phyloP scores from a whole-genome alignment of 2,113 vertebrate species.

The Megaptera novaeangliae region DNA sequence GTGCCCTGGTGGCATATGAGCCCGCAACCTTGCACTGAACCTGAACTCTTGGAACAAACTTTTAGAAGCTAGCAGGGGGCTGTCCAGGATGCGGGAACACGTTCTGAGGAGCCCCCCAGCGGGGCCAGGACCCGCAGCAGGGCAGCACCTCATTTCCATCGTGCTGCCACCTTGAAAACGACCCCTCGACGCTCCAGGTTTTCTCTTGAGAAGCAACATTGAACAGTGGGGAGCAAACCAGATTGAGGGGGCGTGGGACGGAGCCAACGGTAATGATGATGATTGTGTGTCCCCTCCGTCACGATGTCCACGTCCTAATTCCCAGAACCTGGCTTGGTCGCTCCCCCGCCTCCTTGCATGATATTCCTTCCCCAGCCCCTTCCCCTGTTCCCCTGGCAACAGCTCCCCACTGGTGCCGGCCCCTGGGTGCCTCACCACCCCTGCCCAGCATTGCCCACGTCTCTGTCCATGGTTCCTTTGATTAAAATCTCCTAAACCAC shows the following conservation, averaged over 20 bases:
- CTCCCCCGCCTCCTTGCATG: neutral
- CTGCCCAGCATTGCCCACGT: neutral
- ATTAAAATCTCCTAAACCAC: neutral
- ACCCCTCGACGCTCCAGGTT: neutral
- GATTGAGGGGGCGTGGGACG: neutral
- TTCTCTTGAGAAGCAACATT: neutral
- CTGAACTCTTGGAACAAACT: neutral
- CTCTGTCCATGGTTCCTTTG: neutral
- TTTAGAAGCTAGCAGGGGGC: neutral
- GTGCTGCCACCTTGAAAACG: too few species aligned
- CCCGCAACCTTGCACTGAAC: neutral
- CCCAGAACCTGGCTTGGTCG: neutral
- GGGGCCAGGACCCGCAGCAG: neutral
- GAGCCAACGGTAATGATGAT: fast-evolving
- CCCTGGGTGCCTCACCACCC: neutral
- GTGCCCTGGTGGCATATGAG: neutral
- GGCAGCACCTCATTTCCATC: neutral
- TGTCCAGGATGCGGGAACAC: fast-evolving
- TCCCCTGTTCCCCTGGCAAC: neutral
- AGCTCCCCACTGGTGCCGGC: fast-evolving
- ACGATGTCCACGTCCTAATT: neutral
- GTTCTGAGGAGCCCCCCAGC: neutral
- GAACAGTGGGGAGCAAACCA: too few species aligned
- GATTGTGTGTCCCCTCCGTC: neutral
- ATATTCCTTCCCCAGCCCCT: neutral